Evolutionary conservation across 2,797 vertebrate genomes (phyloP).

Genomic region (Alfaro cultratus): DNA sequence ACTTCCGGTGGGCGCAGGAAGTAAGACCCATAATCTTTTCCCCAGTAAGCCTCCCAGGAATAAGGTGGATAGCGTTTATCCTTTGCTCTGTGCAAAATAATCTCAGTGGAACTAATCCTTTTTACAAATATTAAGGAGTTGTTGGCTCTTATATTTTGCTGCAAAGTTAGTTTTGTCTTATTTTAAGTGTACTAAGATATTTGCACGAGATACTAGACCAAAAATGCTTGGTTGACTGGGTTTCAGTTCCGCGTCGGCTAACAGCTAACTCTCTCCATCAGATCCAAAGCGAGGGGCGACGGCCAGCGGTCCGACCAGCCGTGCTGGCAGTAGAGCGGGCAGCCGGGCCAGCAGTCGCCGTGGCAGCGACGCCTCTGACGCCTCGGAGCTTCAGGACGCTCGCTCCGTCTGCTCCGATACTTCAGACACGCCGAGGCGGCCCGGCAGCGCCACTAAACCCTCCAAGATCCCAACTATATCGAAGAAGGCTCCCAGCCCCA

Average conservation of each 20-base stretch:
- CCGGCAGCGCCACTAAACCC: constrained; percentile 81
- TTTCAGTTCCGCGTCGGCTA: background rate
- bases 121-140: no score
- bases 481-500: constrained; percentile 91
- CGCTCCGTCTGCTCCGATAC: constrained; percentile 95
- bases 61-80: no score
- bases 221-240: background rate
- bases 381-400: constrained; percentile 91
- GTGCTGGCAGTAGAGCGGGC: constrained; percentile 91
- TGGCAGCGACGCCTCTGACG: constrained; percentile 94
- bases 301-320: constrained; percentile 88
- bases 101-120: no score
- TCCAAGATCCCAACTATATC: constrained; percentile 98
- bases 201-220: no score
- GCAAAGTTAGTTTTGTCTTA: no score
- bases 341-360: constrained; percentile 92
- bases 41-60: no score
- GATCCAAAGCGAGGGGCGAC: constrained; percentile 88
- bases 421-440: constrained; percentile 91
- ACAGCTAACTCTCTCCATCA: constrained; percentile 44
- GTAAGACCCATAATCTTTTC: no score
- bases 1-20: no score
- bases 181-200: no score
- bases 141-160: no score
- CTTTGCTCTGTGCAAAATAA: no score